Evolutionary conservation across 2,797 vertebrate species (phyloP).

Genomic region (Thripadectes ignobilis): DNA sequence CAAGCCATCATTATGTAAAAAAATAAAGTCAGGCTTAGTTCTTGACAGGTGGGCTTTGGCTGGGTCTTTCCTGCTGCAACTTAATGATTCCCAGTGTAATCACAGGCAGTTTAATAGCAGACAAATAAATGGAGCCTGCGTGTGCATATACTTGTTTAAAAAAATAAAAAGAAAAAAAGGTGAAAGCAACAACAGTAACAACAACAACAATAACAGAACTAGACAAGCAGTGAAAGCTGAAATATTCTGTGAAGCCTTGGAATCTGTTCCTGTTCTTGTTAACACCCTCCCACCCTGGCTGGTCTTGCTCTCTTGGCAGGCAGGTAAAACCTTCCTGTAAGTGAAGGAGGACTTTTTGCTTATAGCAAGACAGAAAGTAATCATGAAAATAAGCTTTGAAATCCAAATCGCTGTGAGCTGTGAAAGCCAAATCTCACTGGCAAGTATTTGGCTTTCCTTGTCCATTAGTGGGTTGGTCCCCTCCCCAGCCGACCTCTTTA

Average conservation of each 20-base stretch:
- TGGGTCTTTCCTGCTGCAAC: not conserved
- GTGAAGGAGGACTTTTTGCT: not conserved
- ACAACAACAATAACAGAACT: not conserved
- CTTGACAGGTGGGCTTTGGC: not conserved
- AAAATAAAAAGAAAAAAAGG: not conserved
- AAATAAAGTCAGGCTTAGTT: not conserved
- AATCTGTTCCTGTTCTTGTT: not conserved
- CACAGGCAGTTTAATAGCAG: not conserved
- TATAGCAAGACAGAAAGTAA: not conserved
- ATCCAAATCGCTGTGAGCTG: not conserved
- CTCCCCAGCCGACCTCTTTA: not conserved
- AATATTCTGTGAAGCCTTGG: slow-evolving; percentile 14
- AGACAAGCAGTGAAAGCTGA: slow-evolving; percentile 9
- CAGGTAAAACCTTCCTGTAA: slow-evolving; percentile 28
- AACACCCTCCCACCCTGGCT: not conserved
- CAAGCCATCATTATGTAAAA: not conserved
- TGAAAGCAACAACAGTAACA: not conserved
- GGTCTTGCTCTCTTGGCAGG: slow-evolving; percentile 33
- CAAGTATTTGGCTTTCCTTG: not conserved
- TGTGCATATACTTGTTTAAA: not conserved
- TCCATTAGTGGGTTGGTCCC: not conserved
- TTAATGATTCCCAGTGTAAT: not conserved
- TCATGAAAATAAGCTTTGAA: slow-evolving; percentile 8
- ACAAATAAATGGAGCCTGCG: not conserved
- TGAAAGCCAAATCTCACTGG: not conserved